Evolutionary conservation across 2,797 vertebrate genomes (phyloP), one percentile per base, ranked within the genome.

Genomic region (Rousettus madagascariensis): DNA sequence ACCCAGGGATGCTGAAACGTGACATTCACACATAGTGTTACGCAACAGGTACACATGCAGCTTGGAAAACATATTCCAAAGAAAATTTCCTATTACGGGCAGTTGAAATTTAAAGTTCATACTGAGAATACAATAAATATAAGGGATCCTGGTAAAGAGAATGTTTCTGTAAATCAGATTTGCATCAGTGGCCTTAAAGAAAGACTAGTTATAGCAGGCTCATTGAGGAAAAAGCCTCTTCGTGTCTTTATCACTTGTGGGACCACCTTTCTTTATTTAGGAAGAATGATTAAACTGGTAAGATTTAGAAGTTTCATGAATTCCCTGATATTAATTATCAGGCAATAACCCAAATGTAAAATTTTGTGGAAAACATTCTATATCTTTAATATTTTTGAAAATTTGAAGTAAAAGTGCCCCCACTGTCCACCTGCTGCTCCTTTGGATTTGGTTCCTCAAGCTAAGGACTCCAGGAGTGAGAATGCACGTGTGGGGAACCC

Each of bases 1-100:
- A 99, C 90, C 99, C 99, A 61, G 99, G 99, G 98, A 99, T 99
- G 98, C 99, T 99, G 99, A 65, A 98, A 98, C 82, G 55, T 95
- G 97, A 98, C 95, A 98, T 98, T 97, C 92, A 97, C 95, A 97
- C 94, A 97, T 97, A 97, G 51, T 77, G 93, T 98, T 98, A 98
- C 96, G 94, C 69, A 68, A 78, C 57, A 96, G 90, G 90, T 96
- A 98, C 86, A 88, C 98, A 98, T 97, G 98, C 97, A 97, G 98
- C 71, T 96, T 98, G 96, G 98, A 98, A 99, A 98, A 98, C 89
- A 97, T n/a, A 92, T 90, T 94, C 91, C 97, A 98, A 97, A 97
- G 94, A 97, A 97, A 94, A 82, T 90, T 98, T 96, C 95, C 96
- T 96, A 65, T 94, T 77, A 97, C 7, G 93, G 95, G 90, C 83